A percentile compares a stretch with the other conserved stretches of the same genome.
Conservation (phyloP, 2,888 invertebrate species). For the Spodoptera exigua region DNA sequence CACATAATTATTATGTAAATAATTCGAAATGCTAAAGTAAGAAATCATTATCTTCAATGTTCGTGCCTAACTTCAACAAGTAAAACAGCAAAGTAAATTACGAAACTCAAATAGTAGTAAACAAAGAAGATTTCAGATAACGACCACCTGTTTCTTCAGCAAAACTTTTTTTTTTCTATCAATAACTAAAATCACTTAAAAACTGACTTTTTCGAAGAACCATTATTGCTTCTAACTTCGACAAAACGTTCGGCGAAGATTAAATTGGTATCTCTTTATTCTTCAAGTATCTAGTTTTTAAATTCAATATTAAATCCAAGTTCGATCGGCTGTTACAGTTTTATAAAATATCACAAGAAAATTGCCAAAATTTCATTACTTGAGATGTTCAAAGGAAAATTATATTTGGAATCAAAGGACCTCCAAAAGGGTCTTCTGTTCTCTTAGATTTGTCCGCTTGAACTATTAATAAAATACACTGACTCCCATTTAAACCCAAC, state of each 20-base stretch:
- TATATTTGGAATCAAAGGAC: conserved; percentile 50
- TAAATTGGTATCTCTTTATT: conserved; percentile 69
- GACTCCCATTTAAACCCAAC: conserved; percentile 31
- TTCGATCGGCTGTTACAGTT: conserved; percentile 60
- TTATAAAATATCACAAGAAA: conserved; percentile 40
- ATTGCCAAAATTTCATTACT: conserved; percentile 43
- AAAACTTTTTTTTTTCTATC: conserved; percentile 37
- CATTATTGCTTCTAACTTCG: conserved; percentile 70
- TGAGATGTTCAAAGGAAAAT: conserved; percentile 45
- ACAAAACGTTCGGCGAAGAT: conserved; percentile 63
- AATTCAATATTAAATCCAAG: conserved; percentile 58
- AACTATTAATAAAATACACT: conserved; percentile 53
- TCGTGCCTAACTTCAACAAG: conserved; percentile 18
- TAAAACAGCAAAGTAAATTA: not conserved
- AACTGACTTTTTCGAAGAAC: conserved; percentile 54
- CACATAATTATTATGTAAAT: not conserved
- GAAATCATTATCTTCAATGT: conserved; percentile 8
- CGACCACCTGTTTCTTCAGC: conserved; percentile 41
- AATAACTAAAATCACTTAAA: conserved; percentile 44
- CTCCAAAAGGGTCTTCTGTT: conserved; percentile 38
- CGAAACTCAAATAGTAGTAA: not conserved
- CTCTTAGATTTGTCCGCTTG: conserved; percentile 41
- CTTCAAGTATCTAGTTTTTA: conserved; percentile 58
- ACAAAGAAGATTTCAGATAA: conserved; percentile 14
- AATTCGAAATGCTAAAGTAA: not conserved